Conservation (phyloP, 2,888 invertebrate genomes). For the Pemphredon lugubris region DNA sequence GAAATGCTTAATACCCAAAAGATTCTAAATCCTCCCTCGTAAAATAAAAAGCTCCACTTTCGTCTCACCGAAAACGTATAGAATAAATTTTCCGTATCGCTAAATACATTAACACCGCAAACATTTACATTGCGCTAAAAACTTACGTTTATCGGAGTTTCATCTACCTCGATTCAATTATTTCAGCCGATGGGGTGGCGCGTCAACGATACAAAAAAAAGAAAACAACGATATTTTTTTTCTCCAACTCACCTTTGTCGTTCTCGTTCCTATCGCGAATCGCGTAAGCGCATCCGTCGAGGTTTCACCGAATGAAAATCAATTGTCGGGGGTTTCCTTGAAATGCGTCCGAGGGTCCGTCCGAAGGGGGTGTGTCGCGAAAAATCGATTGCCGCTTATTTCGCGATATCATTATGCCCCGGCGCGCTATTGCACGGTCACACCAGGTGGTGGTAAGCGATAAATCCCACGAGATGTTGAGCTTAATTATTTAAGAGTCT, state of each 20-base stretch:
- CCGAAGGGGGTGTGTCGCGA: conserved; percentile 19
- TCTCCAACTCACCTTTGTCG: conserved; percentile 3
- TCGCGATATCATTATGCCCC: conserved; percentile 25
- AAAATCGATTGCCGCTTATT: conserved; percentile 34
- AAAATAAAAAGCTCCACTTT: too few species aligned
- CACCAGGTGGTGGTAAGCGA: conserved; percentile 55
- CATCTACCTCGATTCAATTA: too few species aligned
- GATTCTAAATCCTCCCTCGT: too few species aligned
- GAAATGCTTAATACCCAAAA: too few species aligned
- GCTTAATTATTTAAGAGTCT: conserved; percentile 69
- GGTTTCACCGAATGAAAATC: conserved; percentile 37
- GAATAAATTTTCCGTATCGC: too few species aligned
- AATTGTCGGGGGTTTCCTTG: conserved; percentile 25
- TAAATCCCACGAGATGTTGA: conserved; percentile 70
- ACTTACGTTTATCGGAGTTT: too few species aligned
- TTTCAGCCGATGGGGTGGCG: too few species aligned
- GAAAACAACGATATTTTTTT: conserved; percentile 5
- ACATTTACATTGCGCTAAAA: too few species aligned
- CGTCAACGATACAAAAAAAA: too few species aligned
- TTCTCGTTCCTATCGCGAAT: not conserved
- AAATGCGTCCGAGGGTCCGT: conserved; percentile 21
- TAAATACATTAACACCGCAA: too few species aligned
- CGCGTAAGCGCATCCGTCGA: not conserved
- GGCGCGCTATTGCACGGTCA: conserved; percentile 25
- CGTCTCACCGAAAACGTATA: too few species aligned